These are phyloP conservation scores for Lasioglossum villosulum DNA, from an alignment of 2,888 invertebrate genomes.

Conservation along the genomic window DNA sequence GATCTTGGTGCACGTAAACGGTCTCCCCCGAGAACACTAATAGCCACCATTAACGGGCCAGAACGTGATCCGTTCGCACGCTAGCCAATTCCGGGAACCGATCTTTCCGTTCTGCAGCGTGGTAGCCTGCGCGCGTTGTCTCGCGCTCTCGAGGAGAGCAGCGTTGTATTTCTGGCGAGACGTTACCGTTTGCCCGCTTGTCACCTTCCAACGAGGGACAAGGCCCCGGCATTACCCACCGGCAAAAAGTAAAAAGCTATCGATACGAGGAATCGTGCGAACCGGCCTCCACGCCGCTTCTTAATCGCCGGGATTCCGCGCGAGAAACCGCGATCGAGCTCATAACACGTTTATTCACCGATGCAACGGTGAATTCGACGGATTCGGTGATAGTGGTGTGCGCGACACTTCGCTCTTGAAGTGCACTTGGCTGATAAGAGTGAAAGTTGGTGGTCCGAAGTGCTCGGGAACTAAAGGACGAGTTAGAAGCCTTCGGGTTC, in stretches of 20 bases:
- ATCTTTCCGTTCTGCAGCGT: slow-evolving; percentile 59
- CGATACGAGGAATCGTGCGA: not conserved
- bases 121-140: slow-evolving; percentile 33
- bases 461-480: not conserved
- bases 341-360: not conserved
- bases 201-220: slow-evolving; percentile 42
- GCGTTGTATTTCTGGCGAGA: slow-evolving; percentile 51
- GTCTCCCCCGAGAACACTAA: slow-evolving; percentile 67
- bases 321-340: not conserved
- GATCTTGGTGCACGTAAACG: slow-evolving; percentile 65
- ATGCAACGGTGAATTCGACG: not conserved
- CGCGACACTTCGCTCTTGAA: not conserved
- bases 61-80: slow-evolving; percentile 69
- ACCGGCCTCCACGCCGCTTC: not conserved
- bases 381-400: not conserved
- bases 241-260: not conserved
- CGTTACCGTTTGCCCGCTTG: slow-evolving; percentile 49
- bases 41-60: slow-evolving; percentile 71
- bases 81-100: slow-evolving; percentile 68
- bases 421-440: not conserved
- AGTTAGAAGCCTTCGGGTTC: not conserved
- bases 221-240: not conserved
- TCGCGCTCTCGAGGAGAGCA: slow-evolving; percentile 20
- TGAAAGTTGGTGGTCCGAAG: not conserved
- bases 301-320: not conserved